Base-by-base conservation (phyloP, 2,797 vertebrate species). In the Tapirus indicus region DNA sequence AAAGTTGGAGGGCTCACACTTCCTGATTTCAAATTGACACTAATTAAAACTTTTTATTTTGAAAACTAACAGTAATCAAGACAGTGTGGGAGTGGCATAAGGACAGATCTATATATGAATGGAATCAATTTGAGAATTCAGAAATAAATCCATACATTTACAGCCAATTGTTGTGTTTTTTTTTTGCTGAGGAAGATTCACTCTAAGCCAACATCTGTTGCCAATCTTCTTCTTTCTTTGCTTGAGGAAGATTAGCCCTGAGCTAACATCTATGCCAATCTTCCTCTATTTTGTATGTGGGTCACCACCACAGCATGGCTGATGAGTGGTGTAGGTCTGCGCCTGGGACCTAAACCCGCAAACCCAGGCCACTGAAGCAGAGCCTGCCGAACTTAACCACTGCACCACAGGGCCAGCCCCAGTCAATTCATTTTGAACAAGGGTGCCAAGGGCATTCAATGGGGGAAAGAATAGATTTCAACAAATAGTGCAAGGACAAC, bases 131-230 rank as follows among this genome's bases (percentile, higher is more conserved):
- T 64, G 87, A 79, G 52, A 49, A 25, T 87, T 18, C 74, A 52
- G 52, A 79, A 87, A 79, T 38, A 87, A 87, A 87, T 60, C 25
- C 25, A 79, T 32, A 49, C 44, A 93, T 93, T 86, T 87, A 49
- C 49, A 68, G 41, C 69, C 32, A 68, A 69, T 13, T 60, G 62
- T 47, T 8, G 2, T 47, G 9, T 47, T 47, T 47, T 47, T 47
- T 47, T 47, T 47, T 47, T 47, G 47, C 47, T 47, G 47, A 47
- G 47, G 47, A 47, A 47, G 44, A 7, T 47, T 47, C 6, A 47
- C 44, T 10, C 44, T 47, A 10, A 47, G 7, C 44, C 10, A 47
- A 47, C 7, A 10, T 47, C 44, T 47, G 44, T 47, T 47, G 44
- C 44, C 44, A 47, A 47, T 47, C 6, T 47, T 47, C 44, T 10